These are phyloP conservation scores for Enteromius paludinosus DNA, from an alignment of 2,797 vertebrate species.

Conservation along the genomic window DNA sequence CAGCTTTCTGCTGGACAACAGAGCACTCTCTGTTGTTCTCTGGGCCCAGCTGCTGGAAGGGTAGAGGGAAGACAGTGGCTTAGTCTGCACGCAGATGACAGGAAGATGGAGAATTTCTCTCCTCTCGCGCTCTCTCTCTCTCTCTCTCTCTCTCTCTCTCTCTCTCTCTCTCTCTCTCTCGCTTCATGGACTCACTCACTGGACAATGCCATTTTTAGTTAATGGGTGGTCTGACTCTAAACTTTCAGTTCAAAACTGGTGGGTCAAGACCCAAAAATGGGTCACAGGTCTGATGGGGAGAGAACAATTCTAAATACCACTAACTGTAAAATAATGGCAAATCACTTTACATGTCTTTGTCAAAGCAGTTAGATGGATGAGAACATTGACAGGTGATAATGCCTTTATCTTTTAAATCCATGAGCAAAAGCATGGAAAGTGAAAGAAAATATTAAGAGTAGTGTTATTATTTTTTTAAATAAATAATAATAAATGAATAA, in stretches of 20 bases:
- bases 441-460: not conserved
- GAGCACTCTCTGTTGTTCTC: constrained; percentile 90
- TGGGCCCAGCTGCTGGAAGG: constrained; percentile 89
- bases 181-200: constrained; percentile 67
- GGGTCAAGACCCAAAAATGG: not conserved
- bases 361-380: not conserved
- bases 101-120: constrained; percentile 76
- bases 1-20: constrained; percentile 90
- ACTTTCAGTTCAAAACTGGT: constrained; percentile 37
- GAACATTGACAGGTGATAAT: not conserved
- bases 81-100: constrained; percentile 81
- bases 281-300: constrained; percentile 3
- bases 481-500: not conserved
- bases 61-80: constrained; percentile 88
- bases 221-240: constrained; percentile 77
- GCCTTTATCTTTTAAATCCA: not conserved
- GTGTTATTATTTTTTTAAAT: not conserved
- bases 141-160: too few relatives aligned
- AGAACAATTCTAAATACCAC: not conserved
- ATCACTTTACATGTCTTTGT: not conserved
- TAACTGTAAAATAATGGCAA: not conserved
- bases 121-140: too few relatives aligned
- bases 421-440: not conserved
- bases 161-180: constrained; percentile 54
- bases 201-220: constrained; percentile 80